These are phyloP conservation scores for Chironomus tepperi DNA, from an alignment of 1,140 invertebrate species.

Conservation along the genomic window DNA sequence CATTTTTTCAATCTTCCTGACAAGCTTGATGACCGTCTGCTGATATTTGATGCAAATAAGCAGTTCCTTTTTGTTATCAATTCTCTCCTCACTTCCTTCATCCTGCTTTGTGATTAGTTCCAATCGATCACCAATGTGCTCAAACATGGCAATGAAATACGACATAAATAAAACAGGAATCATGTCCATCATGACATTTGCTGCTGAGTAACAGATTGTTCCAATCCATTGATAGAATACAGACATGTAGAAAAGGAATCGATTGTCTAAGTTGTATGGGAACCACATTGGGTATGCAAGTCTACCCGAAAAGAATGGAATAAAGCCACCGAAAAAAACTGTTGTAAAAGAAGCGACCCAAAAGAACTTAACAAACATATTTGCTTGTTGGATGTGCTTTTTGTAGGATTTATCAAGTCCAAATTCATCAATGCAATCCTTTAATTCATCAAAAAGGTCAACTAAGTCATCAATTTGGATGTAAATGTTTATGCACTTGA, in stretches of 20 bases:
- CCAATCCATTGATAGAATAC: not conserved
- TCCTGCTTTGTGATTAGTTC: not conserved
- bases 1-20: not conserved
- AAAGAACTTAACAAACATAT: not conserved
- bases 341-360: not conserved
- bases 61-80: not conserved
- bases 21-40: not conserved
- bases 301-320: not conserved
- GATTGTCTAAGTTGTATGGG: not conserved
- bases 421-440: not conserved
- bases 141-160: not conserved
- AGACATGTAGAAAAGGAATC: not conserved
- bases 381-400: not conserved
- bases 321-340: not conserved
- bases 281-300: not conserved
- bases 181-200: not conserved
- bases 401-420: not conserved
- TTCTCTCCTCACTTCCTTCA: not conserved
- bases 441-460: not conserved
- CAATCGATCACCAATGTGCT: not conserved
- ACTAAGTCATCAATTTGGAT: not conserved
- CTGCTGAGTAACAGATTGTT: not conserved
- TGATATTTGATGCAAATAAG: not conserved
- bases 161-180: not conserved
- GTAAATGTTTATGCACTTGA: not conserved